Evolutionary conservation across 2,797 vertebrate genomes (phyloP).

Genomic region (Pyrocephalus nanus): DNA sequence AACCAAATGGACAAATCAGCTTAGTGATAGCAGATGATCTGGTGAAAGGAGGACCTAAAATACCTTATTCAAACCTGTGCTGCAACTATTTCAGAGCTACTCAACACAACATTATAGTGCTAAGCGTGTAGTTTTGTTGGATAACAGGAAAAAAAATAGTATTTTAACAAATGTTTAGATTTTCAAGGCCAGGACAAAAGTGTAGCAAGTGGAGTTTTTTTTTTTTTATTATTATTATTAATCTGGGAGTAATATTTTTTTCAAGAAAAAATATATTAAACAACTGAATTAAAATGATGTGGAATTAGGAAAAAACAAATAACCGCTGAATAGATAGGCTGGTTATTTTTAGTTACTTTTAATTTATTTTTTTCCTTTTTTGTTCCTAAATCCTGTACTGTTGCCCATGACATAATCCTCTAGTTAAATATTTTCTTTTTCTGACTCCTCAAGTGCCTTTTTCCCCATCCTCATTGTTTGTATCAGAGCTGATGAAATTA

Average conservation of each 20-base stretch:
- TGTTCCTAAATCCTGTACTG: not conserved
- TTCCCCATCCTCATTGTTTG: not conserved
- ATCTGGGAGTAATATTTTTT: not conserved
- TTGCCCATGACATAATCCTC: not conserved
- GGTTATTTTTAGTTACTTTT: not conserved
- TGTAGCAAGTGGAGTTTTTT: not conserved
- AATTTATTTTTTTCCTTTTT: not conserved
- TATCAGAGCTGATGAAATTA: not conserved
- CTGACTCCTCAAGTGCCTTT: not conserved
- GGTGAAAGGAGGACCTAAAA: not conserved
- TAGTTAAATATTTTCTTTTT: not conserved
- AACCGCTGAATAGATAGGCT: not conserved
- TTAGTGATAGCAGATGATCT: not conserved
- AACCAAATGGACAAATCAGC: not conserved
- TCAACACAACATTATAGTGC: not conserved
- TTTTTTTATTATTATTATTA: not conserved
- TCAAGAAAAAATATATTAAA: not conserved
- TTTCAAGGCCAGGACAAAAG: not conserved
- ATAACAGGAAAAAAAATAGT: not conserved
- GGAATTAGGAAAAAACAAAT: not conserved
- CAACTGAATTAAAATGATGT: not conserved
- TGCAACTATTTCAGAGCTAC: not conserved
- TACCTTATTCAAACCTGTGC: not conserved
- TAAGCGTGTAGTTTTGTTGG: not conserved
- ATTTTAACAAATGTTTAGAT: not conserved